Conservation (phyloP, 2,113 vertebrate species). For the Hiodon tergisus region DNA sequence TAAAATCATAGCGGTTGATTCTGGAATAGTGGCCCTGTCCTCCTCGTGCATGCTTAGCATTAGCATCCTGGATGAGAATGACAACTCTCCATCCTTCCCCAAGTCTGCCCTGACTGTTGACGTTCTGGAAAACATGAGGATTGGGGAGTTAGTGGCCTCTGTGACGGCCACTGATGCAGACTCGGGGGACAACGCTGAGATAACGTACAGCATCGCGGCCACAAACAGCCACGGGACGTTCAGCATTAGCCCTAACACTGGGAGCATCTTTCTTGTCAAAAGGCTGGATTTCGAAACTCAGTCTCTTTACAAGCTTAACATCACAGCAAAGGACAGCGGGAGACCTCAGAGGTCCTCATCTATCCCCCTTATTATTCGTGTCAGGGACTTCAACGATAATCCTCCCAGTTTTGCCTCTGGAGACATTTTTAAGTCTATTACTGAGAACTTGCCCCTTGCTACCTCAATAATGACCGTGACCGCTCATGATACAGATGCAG, state of each 20-base stretch:
- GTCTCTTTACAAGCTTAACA: conserved; percentile 85
- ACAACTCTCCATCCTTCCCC: conserved; percentile 88
- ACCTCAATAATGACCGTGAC: conserved; percentile 80
- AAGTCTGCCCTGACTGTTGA: conserved; percentile 80
- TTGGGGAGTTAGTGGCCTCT: conserved; percentile 89
- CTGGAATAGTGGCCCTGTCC: conserved; percentile 67
- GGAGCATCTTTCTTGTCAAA: conserved; percentile 89
- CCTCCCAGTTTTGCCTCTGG: conserved; percentile 83
- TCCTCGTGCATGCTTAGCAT: conserved; percentile 85
- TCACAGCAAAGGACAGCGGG: conserved; percentile 87
- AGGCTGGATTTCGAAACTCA: conserved; percentile 93
- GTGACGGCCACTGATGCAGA: conserved; percentile 88
- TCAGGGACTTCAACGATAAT: conserved; percentile 95
- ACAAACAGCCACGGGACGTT: conserved; percentile 92
- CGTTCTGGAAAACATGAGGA: conserved; percentile 90
- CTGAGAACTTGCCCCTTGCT: conserved; percentile 85
- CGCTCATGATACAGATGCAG: conserved; percentile 87
- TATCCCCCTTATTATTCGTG: conserved; percentile 83
- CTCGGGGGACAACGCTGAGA: conserved; percentile 86
- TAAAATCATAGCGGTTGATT: conserved; percentile 82
- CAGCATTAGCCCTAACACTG: conserved; percentile 91
- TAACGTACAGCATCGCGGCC: conserved; percentile 85
- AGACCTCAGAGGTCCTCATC: conserved; percentile 81
- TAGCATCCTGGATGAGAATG: conserved; percentile 89
- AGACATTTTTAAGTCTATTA: conserved; percentile 90